Evolutionary conservation across 2,888 invertebrate genomes (phyloP).

Genomic region (Parelbella ahira): DNA sequence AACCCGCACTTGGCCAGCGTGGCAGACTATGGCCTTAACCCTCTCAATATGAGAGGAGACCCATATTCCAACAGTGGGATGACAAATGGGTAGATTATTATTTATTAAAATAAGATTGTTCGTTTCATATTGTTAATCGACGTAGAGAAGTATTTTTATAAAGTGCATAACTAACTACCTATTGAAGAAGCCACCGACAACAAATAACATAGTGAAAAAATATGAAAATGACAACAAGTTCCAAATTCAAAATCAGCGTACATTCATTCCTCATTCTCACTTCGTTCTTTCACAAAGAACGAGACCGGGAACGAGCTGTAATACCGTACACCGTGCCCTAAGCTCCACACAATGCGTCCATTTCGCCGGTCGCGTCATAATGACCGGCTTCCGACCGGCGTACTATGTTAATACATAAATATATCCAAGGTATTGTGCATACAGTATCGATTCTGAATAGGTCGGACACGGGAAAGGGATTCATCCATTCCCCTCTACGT

Average conservation of each 20-base stretch:
- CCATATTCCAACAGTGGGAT: too few species aligned
- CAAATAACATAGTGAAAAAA: too few species aligned
- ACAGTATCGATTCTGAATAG: conserved; percentile 47
- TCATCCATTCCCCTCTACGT: conserved; percentile 52
- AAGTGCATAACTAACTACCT: too few species aligned
- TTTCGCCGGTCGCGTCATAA: conserved; percentile 44
- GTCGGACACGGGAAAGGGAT: conserved; percentile 63
- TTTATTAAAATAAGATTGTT: too few species aligned
- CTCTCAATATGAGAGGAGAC: too few species aligned
- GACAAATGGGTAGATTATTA: too few species aligned
- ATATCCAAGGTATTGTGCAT: conserved; percentile 52
- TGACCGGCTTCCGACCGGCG: conserved; percentile 57
- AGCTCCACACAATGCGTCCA: conserved; percentile 45
- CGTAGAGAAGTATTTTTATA: too few species aligned
- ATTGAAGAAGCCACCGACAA: too few species aligned
- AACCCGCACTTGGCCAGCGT: too few species aligned
- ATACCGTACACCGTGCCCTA: conserved; percentile 49
- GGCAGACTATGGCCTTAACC: too few species aligned
- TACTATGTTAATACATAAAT: conserved; percentile 54
- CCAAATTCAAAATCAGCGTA: conserved; percentile 16
- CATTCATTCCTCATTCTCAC: conserved; percentile 2
- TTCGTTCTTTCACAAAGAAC: conserved; percentile 21
- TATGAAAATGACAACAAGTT: too few species aligned
- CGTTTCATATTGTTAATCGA: too few species aligned
- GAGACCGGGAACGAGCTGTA: conserved; percentile 35